Evolutionary conservation across 2,113 vertebrate species (phyloP), one percentile per base, ranked within the genome.

Genomic region (Dromiciops gliroides): DNA sequence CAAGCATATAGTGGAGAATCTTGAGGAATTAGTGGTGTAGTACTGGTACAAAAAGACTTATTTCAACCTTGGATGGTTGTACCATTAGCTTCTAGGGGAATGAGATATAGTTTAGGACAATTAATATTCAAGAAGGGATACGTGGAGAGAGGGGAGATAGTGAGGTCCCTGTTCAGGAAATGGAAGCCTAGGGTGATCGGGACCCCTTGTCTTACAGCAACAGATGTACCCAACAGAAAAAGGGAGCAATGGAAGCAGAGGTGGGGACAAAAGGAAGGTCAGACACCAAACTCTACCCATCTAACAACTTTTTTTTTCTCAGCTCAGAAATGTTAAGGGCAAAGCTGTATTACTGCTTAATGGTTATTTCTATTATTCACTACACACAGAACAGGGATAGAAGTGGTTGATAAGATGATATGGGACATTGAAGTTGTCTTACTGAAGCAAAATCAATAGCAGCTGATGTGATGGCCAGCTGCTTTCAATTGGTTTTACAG

Each of bases 401-500:
- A 12, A 22, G 14, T n/a, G 37, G 14, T 75, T n/a, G 67, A 75
- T n/a, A n/a, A 75, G 14, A n/a, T 14, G 16, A 3, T n/a, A n/a
- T n/a, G 37, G 60, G 0, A 14, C 31, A n/a, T 37, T 31, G 48
- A 53, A 92, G 10, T 8, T 91, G 3, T 8, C 53, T 90, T 96
- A 89, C 53, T 60, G 95, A 44, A 92, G 90, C 53, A 94, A 96
- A 95, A 4, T 83, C 8, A 47, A 10, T 52, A 90, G 90, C 53
- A 67, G 8, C 14, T 37, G 90, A n/a, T 48, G 5, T 19, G 67
- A n/a, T n/a, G 22, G 19, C 50, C 37, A 60, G 37, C 19, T 93
- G 89, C 92, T 89, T 93, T 56, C 50, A 12, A 23, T 19, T 92
- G 31, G 2, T 83, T 94, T 96, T 44, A 90, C 37, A 83, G 51